Percentiles rank a stretch among this genome's conserved stretches.
These are phyloP conservation scores for Balaenoptera acutorostrata DNA, from an alignment of 2,113 vertebrate species.

Conservation along the genomic window DNA sequence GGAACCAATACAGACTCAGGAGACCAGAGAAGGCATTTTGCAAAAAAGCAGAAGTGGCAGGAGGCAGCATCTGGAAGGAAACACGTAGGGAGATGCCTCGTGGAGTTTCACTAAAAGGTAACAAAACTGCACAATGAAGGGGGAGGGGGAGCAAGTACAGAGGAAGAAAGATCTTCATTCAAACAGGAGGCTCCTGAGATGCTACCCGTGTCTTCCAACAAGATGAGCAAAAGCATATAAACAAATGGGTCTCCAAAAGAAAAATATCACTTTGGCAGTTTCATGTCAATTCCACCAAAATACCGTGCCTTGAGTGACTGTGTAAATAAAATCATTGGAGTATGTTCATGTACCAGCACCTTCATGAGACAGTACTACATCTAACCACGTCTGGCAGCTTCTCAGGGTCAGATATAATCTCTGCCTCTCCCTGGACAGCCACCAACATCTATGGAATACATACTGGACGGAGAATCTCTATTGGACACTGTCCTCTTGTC, in stretches of 20 bases:
- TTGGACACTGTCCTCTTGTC: too few relatives aligned
- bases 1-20: fast-evolving
- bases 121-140: fast-evolving
- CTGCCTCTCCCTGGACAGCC: fast-evolving
- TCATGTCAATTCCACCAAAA: neutral
- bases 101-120: neutral
- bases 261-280: neutral
- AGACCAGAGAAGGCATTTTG: neutral
- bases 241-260: neutral
- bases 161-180: neutral
- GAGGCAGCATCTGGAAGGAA: neutral
- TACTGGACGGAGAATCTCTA: fast-evolving
- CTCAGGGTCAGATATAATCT: fast-evolving
- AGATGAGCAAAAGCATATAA: neutral
- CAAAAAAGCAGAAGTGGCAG: neutral
- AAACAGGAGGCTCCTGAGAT: neutral
- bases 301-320: fast-evolving
- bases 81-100: fast-evolving
- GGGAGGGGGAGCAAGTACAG: fast-evolving
- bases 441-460: fast-evolving
- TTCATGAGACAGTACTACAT: fast-evolving
- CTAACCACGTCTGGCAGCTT: fast-evolving
- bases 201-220: neutral
- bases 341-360: fast-evolving
- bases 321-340: neutral